These are phyloP conservation scores for Okamejei kenojei DNA, from an alignment of 2,797 vertebrate genomes.

Conservation along the genomic window DNA sequence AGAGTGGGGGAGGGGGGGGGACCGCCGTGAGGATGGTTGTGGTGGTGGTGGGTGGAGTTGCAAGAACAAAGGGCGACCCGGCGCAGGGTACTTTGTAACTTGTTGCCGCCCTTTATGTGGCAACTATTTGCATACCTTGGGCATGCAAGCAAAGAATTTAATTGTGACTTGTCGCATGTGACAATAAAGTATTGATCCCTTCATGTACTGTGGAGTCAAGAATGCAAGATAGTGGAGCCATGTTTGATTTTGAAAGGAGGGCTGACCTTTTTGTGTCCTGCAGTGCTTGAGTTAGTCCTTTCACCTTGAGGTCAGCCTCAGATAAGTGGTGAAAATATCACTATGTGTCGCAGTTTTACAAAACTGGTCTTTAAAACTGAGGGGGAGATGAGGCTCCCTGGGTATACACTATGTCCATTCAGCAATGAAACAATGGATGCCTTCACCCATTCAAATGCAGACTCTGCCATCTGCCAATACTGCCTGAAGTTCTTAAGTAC, in stretches of 20 bases:
- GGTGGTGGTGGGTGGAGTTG: too few species aligned
- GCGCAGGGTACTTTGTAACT: too few species aligned
- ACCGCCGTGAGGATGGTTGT: too few species aligned
- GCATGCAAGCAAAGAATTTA: too few species aligned
- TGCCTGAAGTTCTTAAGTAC: constrained; percentile 11
- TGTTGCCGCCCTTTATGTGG: too few species aligned
- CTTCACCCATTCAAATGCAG: constrained; percentile 22
- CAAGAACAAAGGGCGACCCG: too few species aligned
- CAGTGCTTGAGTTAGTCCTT: constrained; percentile 16
- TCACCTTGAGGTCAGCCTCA: constrained; percentile 7
- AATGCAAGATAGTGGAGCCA: neutral
- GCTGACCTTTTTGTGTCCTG: neutral
- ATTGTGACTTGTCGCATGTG: too few species aligned
- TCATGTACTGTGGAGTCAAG: constrained; percentile 8
- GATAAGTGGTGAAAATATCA: constrained; percentile 23
- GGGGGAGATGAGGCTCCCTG: neutral
- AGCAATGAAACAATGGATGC: constrained; percentile 24
- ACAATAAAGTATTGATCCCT: too few species aligned
- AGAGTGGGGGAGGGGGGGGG: too few species aligned
- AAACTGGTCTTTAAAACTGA: constrained; percentile 9
- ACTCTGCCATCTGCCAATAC: neutral
- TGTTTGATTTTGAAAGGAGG: neutral
- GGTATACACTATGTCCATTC: constrained; percentile 17
- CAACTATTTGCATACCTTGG: too few species aligned
- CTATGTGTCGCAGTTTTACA: constrained; percentile 12